phyloP scores from a whole-genome alignment of 2,888 invertebrate species.

The Didymodactylos carnosus region DNA sequence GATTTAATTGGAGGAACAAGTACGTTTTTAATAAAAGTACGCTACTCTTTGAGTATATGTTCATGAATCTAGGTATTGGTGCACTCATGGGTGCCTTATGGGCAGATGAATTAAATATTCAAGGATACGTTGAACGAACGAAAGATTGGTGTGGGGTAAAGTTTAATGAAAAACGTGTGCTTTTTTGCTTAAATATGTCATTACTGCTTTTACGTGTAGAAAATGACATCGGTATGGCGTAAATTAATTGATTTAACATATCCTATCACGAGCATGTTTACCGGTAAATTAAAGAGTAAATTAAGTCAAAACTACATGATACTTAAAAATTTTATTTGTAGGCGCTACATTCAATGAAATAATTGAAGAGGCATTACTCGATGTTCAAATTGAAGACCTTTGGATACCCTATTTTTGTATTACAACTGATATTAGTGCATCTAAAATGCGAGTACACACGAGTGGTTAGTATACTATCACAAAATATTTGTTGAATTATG shows the following conservation, averaged over 20 bases:
- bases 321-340: no score
- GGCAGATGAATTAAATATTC: conserved; percentile 65
- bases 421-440: conserved; percentile 88
- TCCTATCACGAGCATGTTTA: conserved; percentile 94
- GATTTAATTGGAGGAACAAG: conserved; percentile 98
- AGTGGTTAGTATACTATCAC: no score
- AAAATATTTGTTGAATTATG: no score
- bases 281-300: conserved; percentile 42
- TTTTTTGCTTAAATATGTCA: not conserved
- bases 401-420: conserved; percentile 99
- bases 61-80: no score
- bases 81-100: conserved; percentile 93
- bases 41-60: no score
- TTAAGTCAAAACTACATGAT: no score
- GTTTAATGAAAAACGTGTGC: no score
- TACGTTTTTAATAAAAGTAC: no score
- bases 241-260: conserved; percentile 88
- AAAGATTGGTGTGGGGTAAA: conserved; percentile 77
- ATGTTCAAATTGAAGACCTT: conserved; percentile 84
- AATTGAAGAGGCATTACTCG: conserved; percentile 70
- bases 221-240: conserved; percentile 84
- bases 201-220: conserved; percentile 20
- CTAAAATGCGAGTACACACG: conserved; percentile 77
- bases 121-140: conserved; percentile 71
- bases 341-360: conserved; percentile 67